A percentile compares a stretch with the other conserved stretches of the same genome.
These are phyloP conservation scores for Akabosia matsudoensis DNA, from an alignment of 1,140 invertebrate genomes.

Conservation along the genomic window DNA sequence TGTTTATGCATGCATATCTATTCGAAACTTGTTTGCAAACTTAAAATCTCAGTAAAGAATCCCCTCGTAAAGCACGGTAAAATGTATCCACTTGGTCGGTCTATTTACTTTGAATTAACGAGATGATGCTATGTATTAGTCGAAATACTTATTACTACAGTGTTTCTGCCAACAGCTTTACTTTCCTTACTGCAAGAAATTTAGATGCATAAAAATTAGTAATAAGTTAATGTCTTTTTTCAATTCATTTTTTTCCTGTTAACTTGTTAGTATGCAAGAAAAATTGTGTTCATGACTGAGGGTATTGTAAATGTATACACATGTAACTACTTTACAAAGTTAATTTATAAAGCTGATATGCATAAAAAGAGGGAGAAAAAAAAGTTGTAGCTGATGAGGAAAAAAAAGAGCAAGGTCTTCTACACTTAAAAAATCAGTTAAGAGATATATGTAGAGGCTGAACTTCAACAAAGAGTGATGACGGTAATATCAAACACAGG, in stretches of 20 bases:
- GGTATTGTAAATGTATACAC: conserved; percentile 4
- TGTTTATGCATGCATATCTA: too few species aligned
- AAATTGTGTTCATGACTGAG: not conserved
- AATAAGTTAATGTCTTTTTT: conserved; percentile 6
- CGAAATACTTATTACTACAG: too few species aligned
- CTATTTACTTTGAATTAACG: too few species aligned
- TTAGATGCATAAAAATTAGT: not conserved
- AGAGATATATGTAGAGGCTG: not conserved
- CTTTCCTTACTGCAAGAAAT: too few species aligned
- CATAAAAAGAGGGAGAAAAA: conserved; percentile 6
- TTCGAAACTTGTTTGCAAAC: too few species aligned
- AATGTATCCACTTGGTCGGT: too few species aligned
- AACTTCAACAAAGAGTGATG: not conserved
- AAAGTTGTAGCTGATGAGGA: not conserved
- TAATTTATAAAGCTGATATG: conserved; percentile 16
- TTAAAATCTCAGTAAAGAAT: too few species aligned
- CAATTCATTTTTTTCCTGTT: not conserved
- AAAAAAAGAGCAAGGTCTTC: not conserved
- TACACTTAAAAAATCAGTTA: not conserved
- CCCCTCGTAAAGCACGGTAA: too few species aligned
- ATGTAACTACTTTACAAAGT: conserved; percentile 12
- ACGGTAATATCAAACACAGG: not conserved
- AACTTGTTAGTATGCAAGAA: not conserved
- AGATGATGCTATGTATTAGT: too few species aligned
- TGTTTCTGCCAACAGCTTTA: too few species aligned